Conservation (phyloP, 2,888 invertebrate genomes). For the Caenorhabditis panamensis region DNA sequence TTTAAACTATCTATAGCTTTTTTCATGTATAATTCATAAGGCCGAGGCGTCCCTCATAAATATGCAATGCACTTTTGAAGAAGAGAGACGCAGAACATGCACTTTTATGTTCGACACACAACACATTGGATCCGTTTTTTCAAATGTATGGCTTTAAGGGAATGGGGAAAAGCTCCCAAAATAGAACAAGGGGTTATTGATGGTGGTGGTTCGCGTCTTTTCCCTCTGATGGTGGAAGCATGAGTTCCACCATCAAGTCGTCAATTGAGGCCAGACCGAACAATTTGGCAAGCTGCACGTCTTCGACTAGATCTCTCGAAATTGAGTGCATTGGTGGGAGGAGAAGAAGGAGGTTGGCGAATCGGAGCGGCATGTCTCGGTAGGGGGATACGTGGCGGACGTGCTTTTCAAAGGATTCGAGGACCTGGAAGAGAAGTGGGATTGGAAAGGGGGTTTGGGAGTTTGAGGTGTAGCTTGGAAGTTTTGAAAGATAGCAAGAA, state of each 20-base stretch:
- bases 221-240: constrained; percentile 68
- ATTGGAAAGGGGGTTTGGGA: neutral
- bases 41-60: too few relatives aligned
- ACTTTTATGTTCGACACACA: too few relatives aligned
- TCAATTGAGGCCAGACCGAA: constrained; percentile 77
- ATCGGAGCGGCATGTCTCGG: constrained; percentile 70
- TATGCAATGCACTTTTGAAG: too few relatives aligned
- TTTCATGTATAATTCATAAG: too few relatives aligned
- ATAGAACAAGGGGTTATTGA: constrained; percentile 29
- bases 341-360: constrained; percentile 76
- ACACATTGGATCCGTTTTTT: too few relatives aligned
- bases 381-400: constrained; percentile 70
- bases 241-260: constrained; percentile 73
- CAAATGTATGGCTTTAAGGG: too few relatives aligned
- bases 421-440: constrained; percentile 49
- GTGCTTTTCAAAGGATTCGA: constrained; percentile 75
- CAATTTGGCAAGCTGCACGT: constrained; percentile 77
- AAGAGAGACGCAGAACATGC: too few relatives aligned
- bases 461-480: too few relatives aligned
- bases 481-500: too few relatives aligned
- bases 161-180: too few relatives aligned
- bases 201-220: constrained; percentile 13
- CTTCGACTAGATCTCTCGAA: constrained; percentile 74
- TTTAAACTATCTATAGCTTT: too few relatives aligned
- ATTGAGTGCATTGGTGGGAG: constrained; percentile 77